phyloP scores from a whole-genome alignment of 1,140 invertebrate species.

The Periplaneta americana region DNA sequence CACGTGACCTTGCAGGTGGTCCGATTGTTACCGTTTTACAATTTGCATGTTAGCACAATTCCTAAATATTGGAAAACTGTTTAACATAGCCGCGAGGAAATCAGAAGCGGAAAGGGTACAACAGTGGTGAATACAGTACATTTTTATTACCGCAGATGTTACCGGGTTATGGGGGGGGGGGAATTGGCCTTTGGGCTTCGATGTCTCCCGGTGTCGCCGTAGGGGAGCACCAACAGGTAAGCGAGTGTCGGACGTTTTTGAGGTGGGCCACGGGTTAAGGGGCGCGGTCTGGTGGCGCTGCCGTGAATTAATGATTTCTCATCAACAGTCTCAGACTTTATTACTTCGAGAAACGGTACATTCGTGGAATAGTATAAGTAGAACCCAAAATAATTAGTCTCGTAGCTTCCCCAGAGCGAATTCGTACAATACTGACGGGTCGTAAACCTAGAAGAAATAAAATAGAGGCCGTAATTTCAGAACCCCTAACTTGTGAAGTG shows the following conservation, averaged over 20 bases:
- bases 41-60: background rate
- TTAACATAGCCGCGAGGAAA: too few species aligned
- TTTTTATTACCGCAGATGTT: background rate
- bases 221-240: background rate
- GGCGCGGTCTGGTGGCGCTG: background rate
- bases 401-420: too few species aligned
- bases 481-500: too few species aligned
- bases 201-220: background rate
- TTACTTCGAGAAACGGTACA: background rate
- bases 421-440: too few species aligned
- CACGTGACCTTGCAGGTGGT: background rate
- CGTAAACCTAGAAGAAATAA: too few species aligned
- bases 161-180: too few species aligned
- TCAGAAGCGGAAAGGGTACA: background rate
- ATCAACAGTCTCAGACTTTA: background rate
- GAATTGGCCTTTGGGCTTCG: background rate
- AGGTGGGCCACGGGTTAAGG: background rate
- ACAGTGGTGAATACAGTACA: background rate
- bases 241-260: background rate
- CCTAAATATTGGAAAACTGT: background rate
- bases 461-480: too few species aligned
- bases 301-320: background rate
- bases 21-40: background rate
- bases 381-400: too few species aligned
- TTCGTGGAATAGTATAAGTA: background rate